phyloP scores from a whole-genome alignment of 2,113 vertebrate genomes.

The Antechinus flavipes region DNA sequence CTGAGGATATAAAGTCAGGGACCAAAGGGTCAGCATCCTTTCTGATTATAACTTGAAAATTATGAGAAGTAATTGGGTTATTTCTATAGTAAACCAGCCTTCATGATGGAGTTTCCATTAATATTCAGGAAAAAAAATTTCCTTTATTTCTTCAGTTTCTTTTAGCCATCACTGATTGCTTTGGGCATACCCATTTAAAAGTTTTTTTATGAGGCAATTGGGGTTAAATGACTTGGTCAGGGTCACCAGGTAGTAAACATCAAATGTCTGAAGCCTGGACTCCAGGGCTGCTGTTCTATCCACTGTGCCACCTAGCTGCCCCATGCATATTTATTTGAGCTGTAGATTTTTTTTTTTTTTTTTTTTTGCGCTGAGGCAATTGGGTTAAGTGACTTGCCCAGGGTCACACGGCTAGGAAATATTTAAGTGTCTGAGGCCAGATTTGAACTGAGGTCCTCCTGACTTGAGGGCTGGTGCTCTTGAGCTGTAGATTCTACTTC shows the following conservation, averaged over 20 bases:
- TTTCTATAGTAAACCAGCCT: neutral
- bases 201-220: too few relatives aligned
- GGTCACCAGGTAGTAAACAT: too few relatives aligned
- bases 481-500: neutral
- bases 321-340: constrained; percentile 44
- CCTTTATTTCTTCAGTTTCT: constrained; percentile 9
- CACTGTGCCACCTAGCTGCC: too few relatives aligned
- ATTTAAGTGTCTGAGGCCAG: too few relatives aligned
- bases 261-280: too few relatives aligned
- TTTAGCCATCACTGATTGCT: neutral
- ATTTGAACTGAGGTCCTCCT: too few relatives aligned
- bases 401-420: too few relatives aligned
- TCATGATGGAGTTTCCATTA: neutral
- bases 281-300: too few relatives aligned
- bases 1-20: constrained; percentile 57
- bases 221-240: too few relatives aligned
- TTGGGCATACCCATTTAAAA: constrained; percentile 7
- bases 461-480: too few relatives aligned
- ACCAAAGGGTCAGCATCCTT: constrained; percentile 2
- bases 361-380: too few relatives aligned
- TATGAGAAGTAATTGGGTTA: neutral
- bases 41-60: neutral
- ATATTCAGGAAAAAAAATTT: constrained; percentile 32
- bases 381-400: too few relatives aligned
- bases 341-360: neutral